These are phyloP conservation scores for Ormyrus rosae DNA, from an alignment of 2,888 invertebrate species.

Conservation along the genomic window DNA sequence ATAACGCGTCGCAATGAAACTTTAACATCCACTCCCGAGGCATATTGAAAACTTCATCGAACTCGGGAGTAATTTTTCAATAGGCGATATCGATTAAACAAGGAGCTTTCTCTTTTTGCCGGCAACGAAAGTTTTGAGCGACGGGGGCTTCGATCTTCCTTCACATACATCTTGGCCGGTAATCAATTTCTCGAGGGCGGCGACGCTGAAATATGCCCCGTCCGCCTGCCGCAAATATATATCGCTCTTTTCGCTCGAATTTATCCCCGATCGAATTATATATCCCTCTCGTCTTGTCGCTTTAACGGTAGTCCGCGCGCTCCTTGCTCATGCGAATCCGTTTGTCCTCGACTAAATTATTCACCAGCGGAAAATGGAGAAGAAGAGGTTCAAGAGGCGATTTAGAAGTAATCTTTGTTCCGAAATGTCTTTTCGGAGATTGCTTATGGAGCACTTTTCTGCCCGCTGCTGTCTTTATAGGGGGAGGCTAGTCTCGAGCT, in stretches of 20 bases:
- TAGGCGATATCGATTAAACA: too few relatives aligned
- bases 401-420: slow-evolving; percentile 35
- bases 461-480: background rate
- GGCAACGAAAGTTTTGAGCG: too few relatives aligned
- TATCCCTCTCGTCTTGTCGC: background rate
- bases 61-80: too few relatives aligned
- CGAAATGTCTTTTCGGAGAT: slow-evolving; percentile 39
- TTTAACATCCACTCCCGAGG: too few relatives aligned
- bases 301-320: too few relatives aligned
- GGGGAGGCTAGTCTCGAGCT: too few relatives aligned
- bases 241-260: background rate
- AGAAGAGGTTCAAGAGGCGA: slow-evolving; percentile 24
- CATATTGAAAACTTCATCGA: too few relatives aligned
- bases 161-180: slow-evolving; percentile 57
- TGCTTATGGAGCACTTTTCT: slow-evolving; percentile 22
- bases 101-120: too few relatives aligned
- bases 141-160: slow-evolving; percentile 56
- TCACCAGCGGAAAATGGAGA: slow-evolving; percentile 29
- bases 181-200: slow-evolving; percentile 62
- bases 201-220: slow-evolving; percentile 24
- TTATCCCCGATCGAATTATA: slow-evolving; percentile 11
- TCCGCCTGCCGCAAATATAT: slow-evolving; percentile 4
- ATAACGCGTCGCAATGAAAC: too few relatives aligned
- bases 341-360: slow-evolving; percentile 38
- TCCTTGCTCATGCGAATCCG: background rate